Evolutionary conservation across 2,888 invertebrate species (phyloP), one percentile per base, ranked within the genome.

Genomic region (Sphecodes monilicornis): DNA sequence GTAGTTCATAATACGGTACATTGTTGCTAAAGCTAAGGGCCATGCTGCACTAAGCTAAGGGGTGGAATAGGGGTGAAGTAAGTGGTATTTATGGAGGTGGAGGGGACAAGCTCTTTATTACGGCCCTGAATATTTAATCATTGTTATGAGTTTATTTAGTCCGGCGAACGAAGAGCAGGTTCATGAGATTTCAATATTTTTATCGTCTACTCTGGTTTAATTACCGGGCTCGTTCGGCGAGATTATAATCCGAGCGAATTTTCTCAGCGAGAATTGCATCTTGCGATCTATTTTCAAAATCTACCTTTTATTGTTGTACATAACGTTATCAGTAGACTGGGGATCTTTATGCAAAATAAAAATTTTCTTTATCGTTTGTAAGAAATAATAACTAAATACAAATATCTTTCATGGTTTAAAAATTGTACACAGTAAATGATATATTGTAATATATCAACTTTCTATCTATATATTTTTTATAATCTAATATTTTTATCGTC

Each of bases 71-170:
- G 64, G 90, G 78, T 57, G 86, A 88, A 87, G 84, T 86, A 83
- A 90, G 83, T 86, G 88, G 82, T 91, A 91, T 92, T 92, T 91
- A 89, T 85, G 87, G 86, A 82, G 87, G 77, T 68, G 79, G 78
- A 50, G 76, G 81, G 78, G 75, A 86, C 80, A 71, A 69, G 78
- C 88, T 91, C 92, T 92, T 92, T 92, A 94, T 93, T 92, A 91
- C 90, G 84, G 86, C 87, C 88, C 90, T 92, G 92, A 93, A 94
- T 94, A 93, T 93, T 93, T 93, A 93, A 93, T 93, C 92, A 92
- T 90, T 90, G 92, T 93, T 92, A 93, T 90, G 92, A 92, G 91
- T 92, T 93, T 92, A 93, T 93, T 93, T 91, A 91, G 92, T 81
- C 66, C 73, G 70, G 66, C 69, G 70, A 60, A 57, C 76, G 78